Evolutionary conservation across 2,113 vertebrate genomes (phyloP).

Genomic region (Labeo catla): DNA sequence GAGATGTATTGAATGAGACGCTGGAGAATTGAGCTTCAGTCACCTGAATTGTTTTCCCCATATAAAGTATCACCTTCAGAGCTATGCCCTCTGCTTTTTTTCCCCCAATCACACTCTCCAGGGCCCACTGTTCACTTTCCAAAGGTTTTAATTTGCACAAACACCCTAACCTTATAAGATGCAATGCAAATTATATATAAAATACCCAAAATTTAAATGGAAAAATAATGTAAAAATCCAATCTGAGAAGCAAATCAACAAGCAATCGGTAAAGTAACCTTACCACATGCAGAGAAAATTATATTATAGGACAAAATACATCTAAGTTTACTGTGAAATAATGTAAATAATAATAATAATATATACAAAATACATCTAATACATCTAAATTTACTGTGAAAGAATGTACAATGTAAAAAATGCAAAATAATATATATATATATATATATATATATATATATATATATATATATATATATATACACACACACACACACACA

Average conservation of each 20-base stretch:
- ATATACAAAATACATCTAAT: too few species aligned
- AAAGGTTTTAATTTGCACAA: not conserved
- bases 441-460: too few species aligned
- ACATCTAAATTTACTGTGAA: too few species aligned
- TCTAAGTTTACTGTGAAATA: not conserved
- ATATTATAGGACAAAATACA: not conserved
- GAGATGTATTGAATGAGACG: slow-evolving; percentile 71
- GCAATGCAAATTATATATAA: not conserved
- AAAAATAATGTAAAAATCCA: not conserved
- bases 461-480: too few species aligned
- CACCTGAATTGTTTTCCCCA: slow-evolving; percentile 58
- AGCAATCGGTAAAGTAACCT: not conserved
- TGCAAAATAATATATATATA: too few species aligned
- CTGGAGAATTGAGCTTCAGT: slow-evolving; percentile 62
- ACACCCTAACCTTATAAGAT: not conserved
- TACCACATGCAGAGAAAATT: not conserved
- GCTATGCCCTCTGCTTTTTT: slow-evolving; percentile 17
- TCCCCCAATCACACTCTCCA: not conserved
- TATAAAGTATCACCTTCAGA: slow-evolving; percentile 54
- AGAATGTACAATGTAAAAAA: too few species aligned
- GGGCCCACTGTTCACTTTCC: not conserved
- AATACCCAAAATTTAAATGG: not conserved
- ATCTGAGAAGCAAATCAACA: not conserved
- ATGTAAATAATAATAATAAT: not conserved
- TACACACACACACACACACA: too few species aligned